Evolutionary conservation across 2,113 vertebrate genomes (phyloP).

Genomic region (Theristicus caerulescens): DNA sequence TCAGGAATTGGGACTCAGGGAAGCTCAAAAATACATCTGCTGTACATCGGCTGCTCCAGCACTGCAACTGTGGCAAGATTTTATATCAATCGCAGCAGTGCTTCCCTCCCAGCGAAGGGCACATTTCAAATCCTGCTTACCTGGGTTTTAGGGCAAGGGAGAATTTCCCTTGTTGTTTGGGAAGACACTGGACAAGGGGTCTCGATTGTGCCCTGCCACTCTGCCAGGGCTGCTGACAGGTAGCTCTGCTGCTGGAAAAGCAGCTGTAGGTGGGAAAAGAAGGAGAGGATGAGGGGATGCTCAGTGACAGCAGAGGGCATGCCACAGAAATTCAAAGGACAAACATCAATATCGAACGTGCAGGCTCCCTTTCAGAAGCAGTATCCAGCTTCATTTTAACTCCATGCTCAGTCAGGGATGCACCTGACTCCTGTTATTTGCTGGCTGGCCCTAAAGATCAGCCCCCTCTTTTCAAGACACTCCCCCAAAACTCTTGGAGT

Average conservation of each 20-base stretch:
- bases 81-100: background rate
- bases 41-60: background rate
- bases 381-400: background rate
- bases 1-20: background rate
- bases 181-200: background rate
- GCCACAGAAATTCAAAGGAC: background rate
- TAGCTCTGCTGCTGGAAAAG: background rate
- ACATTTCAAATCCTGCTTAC: background rate
- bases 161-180: background rate
- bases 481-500: background rate
- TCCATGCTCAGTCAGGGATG: background rate
- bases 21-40: background rate
- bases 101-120: background rate
- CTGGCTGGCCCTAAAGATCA: background rate
- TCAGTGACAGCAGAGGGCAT: background rate
- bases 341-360: background rate
- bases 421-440: background rate
- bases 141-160: background rate
- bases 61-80: rapidly evolving
- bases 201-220: background rate
- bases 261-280: background rate
- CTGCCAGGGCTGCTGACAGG: background rate
- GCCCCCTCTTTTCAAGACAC: background rate
- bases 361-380: background rate
- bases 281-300: background rate